Evolutionary conservation across 1,140 invertebrate genomes (phyloP).

Genomic region (Bathynomus jamesi): DNA sequence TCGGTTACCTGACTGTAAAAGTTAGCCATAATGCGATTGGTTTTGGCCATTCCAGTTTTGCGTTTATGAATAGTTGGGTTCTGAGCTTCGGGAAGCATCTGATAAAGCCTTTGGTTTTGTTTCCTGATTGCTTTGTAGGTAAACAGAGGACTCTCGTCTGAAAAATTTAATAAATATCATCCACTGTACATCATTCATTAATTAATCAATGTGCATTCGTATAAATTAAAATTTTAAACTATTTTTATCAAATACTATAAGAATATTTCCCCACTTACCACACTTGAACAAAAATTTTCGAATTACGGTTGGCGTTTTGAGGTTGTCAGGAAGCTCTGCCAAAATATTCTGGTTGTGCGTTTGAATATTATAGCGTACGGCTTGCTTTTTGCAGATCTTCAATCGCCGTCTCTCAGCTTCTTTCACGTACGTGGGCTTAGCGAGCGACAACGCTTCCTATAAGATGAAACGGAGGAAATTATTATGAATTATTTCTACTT

Average conservation of each 20-base stretch:
- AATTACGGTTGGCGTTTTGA: not conserved
- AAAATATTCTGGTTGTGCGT: not conserved
- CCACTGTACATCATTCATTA: not conserved
- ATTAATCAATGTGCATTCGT: not conserved
- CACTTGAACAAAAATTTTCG: not conserved
- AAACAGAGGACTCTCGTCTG: not conserved
- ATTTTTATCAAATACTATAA: not conserved
- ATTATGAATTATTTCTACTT: too few species aligned
- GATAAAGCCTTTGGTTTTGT: not conserved
- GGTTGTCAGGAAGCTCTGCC: not conserved
- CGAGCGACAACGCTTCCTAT: not conserved
- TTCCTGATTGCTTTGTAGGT: not conserved
- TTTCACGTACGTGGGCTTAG: not conserved
- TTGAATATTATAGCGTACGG: not conserved
- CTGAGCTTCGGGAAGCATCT: not conserved
- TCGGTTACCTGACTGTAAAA: not conserved
- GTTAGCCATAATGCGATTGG: not conserved
- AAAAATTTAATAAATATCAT: not conserved
- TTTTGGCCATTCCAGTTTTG: not conserved
- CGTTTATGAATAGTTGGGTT: not conserved
- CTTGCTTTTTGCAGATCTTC: not conserved
- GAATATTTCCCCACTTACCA: not conserved
- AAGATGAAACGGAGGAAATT: too few species aligned
- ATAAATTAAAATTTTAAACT: not conserved
- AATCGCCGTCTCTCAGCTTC: not conserved